phyloP scores from a whole-genome alignment of 2,888 invertebrate species.

The Catocala nupta region DNA sequence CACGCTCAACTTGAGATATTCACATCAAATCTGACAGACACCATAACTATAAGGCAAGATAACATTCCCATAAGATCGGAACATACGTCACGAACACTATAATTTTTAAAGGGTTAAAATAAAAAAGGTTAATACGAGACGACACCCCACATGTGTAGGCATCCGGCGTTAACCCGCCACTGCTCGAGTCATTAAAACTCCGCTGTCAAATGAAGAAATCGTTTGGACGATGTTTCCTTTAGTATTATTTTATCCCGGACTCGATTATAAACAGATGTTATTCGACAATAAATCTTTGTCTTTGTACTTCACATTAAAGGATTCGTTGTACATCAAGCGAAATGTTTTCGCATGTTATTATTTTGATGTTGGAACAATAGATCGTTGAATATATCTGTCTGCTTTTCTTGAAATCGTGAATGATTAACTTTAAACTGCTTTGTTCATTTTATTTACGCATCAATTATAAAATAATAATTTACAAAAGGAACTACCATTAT shows the following conservation, averaged over 20 bases:
- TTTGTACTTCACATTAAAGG: conserved; percentile 51
- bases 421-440: too few species aligned
- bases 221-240: conserved; percentile 70
- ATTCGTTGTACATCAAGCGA: conserved; percentile 41
- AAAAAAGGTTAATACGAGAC: conserved; percentile 73
- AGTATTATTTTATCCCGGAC: conserved; percentile 67
- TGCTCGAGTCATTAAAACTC: conserved; percentile 69
- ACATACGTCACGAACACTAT: conserved; percentile 74
- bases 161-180: conserved; percentile 46
- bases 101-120: conserved; percentile 83
- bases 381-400: neutral
- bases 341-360: conserved; percentile 36
- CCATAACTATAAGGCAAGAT: conserved; percentile 41
- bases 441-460: too few species aligned
- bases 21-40: conserved; percentile 20
- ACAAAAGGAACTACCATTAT: too few species aligned
- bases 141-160: conserved; percentile 67
- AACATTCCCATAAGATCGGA: conserved; percentile 72
- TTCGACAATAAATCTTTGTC: conserved; percentile 78
- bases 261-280: conserved; percentile 83
- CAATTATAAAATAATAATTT: too few species aligned
- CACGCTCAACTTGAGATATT: conserved; percentile 22
- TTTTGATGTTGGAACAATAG: conserved; percentile 28
- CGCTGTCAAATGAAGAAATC: conserved; percentile 77
- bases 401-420: neutral